Evolutionary conservation across 2,113 vertebrate genomes (phyloP), one percentile per base, ranked within the genome.

Genomic region (Salvelinus alpinus): DNA sequence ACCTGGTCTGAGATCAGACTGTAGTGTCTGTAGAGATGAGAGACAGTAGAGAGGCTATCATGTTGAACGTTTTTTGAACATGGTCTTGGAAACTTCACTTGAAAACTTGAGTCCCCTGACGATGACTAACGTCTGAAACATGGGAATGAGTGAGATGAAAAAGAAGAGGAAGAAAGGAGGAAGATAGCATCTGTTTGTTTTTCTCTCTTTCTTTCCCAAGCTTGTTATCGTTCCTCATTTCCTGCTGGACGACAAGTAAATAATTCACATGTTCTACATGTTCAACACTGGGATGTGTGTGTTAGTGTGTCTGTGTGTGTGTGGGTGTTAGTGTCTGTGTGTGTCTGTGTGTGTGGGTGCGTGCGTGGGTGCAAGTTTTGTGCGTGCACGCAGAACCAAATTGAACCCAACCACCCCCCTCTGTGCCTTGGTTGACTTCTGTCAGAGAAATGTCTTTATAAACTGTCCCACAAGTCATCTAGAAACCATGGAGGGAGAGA

Each of bases 181-280:
- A 60, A 73, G 84, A 90, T 90, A 87, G 14, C 59, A 86, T 89
- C 84, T 91, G 85, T 91, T 91, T 89, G 87, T 90, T 91, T 88
- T 88, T 89, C 82, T 84, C 78, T 84, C 84, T 88, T 88, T 88
- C 74, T 89, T 91, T 93, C 91, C 90, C 91, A 91, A 91, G 88
- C 90, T 90, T 89, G 88, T 90, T 91, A 91, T 91, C 82, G 73
- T 89, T 89, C 60, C 85, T 89, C 89, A 91, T 91, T 92, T 93
- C 92, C 90, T 91, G 88, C 79, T 78, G 82, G 84, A 87, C 82
- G 81, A 88, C 87, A 88, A 90, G 84, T 88, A 89, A 90, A 91
- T 88, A 89, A 87, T 88, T 90, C 85, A 88, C 73, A 90, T 83
- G 82, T 90, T 54, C 88, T 85, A 85, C 85, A 85, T 90, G 84